Evolutionary conservation across 1,140 invertebrate genomes (phyloP).

Genomic region (Cotesia vestalis): DNA sequence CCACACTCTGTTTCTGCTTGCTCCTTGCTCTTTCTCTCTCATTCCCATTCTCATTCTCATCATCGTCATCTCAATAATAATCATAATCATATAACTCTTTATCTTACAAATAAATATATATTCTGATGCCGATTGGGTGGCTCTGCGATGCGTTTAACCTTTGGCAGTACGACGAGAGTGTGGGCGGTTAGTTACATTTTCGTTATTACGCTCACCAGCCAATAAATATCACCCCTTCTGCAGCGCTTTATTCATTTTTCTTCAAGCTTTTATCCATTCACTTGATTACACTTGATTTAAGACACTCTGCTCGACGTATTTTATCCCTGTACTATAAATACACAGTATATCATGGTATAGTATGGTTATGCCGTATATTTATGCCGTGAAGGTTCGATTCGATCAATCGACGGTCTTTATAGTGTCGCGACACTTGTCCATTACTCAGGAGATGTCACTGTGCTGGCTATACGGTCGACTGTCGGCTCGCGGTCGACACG

Average conservation of each 20-base stretch:
- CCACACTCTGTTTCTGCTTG: constrained; percentile 3
- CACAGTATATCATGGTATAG: too few relatives aligned
- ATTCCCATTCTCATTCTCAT: too few relatives aligned
- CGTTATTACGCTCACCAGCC: constrained; percentile 51
- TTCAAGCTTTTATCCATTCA: neutral
- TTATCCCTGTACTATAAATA: too few relatives aligned
- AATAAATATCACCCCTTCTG: constrained; percentile 39
- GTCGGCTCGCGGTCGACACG: neutral
- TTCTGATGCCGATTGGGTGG: neutral
- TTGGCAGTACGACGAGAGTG: constrained; percentile 47
- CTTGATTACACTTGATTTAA: constrained; percentile 7
- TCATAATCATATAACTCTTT: neutral
- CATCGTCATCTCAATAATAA: too few relatives aligned
- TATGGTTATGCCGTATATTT: too few relatives aligned
- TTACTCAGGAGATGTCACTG: constrained; percentile 21
- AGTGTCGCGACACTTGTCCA: constrained; percentile 17
- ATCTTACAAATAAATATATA: constrained; percentile 1
- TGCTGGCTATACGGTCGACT: neutral
- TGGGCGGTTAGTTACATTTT: constrained; percentile 55
- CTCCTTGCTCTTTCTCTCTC: constrained; percentile 18
- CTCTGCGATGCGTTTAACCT: constrained; percentile 47
- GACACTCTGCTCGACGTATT: neutral
- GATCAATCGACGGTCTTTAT: constrained; percentile 13
- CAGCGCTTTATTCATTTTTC: neutral
- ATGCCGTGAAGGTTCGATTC: neutral